These are phyloP conservation scores for Drosophila mayaguana DNA, from an alignment of 2,888 invertebrate genomes.

Conservation along the genomic window DNA sequence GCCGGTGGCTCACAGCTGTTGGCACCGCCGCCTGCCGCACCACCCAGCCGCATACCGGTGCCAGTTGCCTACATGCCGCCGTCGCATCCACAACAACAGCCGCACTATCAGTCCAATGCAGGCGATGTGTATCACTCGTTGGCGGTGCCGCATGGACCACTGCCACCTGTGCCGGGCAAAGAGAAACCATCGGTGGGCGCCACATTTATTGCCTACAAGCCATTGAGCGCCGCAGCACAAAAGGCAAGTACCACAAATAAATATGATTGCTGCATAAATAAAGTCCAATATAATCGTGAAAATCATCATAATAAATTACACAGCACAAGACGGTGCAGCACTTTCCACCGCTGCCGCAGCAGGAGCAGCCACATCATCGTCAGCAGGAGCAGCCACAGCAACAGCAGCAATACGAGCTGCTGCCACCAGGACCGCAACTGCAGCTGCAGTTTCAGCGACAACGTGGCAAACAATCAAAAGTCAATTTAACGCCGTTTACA, in stretches of 20 bases:
- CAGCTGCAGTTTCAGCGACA: slow-evolving; percentile 65
- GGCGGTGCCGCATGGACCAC: slow-evolving; percentile 58
- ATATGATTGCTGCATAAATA: slow-evolving; percentile 48
- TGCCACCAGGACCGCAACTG: slow-evolving; percentile 47
- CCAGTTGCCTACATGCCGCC: slow-evolving; percentile 82
- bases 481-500: slow-evolving; percentile 86
- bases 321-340: slow-evolving; percentile 83
- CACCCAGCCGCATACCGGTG: slow-evolving; percentile 72
- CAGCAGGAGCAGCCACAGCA: slow-evolving; percentile 45
- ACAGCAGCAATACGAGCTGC: slow-evolving; percentile 63
- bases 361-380: slow-evolving; percentile 43
- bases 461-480: slow-evolving; percentile 83
- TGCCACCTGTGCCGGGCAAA: slow-evolving; percentile 58
- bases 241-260: slow-evolving; percentile 67
- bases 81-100: slow-evolving; percentile 45
- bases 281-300: slow-evolving; percentile 67
- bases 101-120: slow-evolving; percentile 72
- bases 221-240: slow-evolving; percentile 63
- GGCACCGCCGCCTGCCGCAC: slow-evolving; percentile 57
- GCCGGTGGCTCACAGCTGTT: slow-evolving; percentile 61
- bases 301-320: slow-evolving; percentile 44
- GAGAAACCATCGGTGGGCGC: slow-evolving; percentile 56
- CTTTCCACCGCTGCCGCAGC: slow-evolving; percentile 75
- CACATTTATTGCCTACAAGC: slow-evolving; percentile 74
- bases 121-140: slow-evolving; percentile 80